Conservation (phyloP, 2,797 vertebrate species). For the Thripadectes ignobilis region DNA sequence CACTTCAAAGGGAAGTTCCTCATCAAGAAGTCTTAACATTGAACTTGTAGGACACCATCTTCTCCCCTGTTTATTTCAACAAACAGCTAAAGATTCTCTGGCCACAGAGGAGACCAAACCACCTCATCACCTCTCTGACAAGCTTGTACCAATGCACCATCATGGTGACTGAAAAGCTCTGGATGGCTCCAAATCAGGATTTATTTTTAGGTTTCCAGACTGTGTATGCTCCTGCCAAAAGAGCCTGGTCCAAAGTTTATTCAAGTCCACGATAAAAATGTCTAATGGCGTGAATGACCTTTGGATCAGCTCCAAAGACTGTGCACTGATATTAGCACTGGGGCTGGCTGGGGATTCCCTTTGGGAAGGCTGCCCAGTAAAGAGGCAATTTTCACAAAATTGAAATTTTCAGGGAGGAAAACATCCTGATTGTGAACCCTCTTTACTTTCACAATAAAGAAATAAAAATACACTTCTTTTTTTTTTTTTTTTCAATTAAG, state of each 20-base stretch:
- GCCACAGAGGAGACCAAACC: neutral
- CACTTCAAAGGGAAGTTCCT: conserved; percentile 3
- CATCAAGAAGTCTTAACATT: neutral
- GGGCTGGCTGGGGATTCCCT: conserved; percentile 61
- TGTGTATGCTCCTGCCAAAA: conserved; percentile 49
- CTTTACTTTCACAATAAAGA: conserved; percentile 15
- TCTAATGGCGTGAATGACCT: conserved; percentile 59
- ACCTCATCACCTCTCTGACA: neutral
- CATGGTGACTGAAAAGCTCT: conserved; percentile 25
- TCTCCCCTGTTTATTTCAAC: neutral
- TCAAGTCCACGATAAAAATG: conserved; percentile 62
- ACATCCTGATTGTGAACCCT: conserved; percentile 26
- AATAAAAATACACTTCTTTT: neutral
- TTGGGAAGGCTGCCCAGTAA: conserved; percentile 59
- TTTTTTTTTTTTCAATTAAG: neutral
- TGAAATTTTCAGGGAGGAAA: conserved; percentile 54
- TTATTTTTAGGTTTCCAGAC: conserved; percentile 61
- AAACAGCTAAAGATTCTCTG: neutral
- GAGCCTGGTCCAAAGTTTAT: conserved; percentile 57
- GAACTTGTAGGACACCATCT: neutral
- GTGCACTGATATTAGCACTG: conserved; percentile 50
- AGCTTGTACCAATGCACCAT: neutral
- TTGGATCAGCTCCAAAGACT: conserved; percentile 49
- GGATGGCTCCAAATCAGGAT: conserved; percentile 21
- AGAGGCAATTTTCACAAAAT: conserved; percentile 42